Percentiles rank a stretch among this genome's conserved stretches.
These are phyloP conservation scores for Hyposoter dolosus DNA, from an alignment of 2,888 invertebrate genomes.

Conservation along the genomic window DNA sequence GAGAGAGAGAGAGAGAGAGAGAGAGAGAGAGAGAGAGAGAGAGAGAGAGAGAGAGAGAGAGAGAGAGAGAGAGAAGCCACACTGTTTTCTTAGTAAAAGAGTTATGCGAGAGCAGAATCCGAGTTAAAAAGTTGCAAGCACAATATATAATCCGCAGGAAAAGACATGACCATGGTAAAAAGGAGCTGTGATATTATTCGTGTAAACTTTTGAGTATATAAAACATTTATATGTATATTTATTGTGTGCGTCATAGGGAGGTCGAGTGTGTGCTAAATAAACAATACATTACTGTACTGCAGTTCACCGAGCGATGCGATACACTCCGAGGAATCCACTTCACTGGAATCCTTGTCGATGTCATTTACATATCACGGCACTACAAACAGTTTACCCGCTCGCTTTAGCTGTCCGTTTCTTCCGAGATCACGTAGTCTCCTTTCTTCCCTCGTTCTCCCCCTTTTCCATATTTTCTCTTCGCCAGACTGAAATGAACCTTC, in stretches of 20 bases:
- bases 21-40: not conserved
- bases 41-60: not conserved
- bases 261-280: constrained; percentile 32
- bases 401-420: constrained; percentile 3
- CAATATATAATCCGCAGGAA: constrained; percentile 37
- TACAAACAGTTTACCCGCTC: constrained; percentile 67
- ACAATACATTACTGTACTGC: constrained; percentile 42
- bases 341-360: constrained; percentile 51
- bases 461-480: not conserved
- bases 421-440: constrained; percentile 5
- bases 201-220: not conserved
- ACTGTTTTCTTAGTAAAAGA: constrained; percentile 30
- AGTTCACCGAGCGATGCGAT: constrained; percentile 44
- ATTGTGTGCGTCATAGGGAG: constrained; percentile 11
- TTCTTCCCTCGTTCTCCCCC: not conserved
- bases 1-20: not conserved
- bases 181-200: constrained; percentile 43
- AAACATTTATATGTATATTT: constrained; percentile 33
- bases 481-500: not conserved
- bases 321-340: constrained; percentile 13
- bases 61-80: not conserved
- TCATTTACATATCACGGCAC: constrained; percentile 67
- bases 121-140: constrained; percentile 12
- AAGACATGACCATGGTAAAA: constrained; percentile 24
- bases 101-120: constrained; percentile 32